Percentiles rank a stretch among this genome's conserved stretches.
Evolutionary conservation across 2,113 vertebrate genomes (phyloP).

Genomic region (Trochalopteron elliotii): DNA sequence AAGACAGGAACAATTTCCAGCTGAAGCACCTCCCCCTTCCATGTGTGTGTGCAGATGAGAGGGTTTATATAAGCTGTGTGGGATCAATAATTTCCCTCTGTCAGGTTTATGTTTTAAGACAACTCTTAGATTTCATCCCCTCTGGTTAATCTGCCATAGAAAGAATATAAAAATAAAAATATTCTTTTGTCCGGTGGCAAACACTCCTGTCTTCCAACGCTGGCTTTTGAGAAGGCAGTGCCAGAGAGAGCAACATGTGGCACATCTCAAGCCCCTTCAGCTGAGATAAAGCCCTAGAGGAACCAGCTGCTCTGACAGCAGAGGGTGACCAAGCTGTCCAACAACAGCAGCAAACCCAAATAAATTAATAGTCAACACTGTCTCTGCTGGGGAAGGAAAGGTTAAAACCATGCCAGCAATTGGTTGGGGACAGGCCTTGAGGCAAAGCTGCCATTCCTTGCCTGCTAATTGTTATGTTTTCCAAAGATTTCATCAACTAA

Average conservation of each 20-base stretch:
- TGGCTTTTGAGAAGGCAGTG: neutral
- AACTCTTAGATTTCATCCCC: neutral
- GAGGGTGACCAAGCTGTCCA: neutral
- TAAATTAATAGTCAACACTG: neutral
- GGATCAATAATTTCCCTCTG: constrained; percentile 36
- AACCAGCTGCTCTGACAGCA: neutral
- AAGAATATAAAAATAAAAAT: neutral
- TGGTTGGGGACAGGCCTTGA: neutral
- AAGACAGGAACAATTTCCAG: constrained; percentile 43
- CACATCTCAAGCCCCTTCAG: neutral
- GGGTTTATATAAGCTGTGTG: constrained; percentile 23
- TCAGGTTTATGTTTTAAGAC: constrained; percentile 31
- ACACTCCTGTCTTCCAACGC: neutral
- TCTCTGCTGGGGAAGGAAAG: neutral
- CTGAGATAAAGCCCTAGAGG: neutral
- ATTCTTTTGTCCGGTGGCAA: neutral
- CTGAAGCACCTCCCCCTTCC: constrained; percentile 10
- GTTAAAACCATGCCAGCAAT: neutral
- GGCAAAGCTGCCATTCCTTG: neutral
- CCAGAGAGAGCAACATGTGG: neutral
- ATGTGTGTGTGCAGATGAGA: neutral
- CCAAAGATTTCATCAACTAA: constrained; percentile 39
- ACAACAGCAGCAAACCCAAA: neutral
- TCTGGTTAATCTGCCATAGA: neutral
- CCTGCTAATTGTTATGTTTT: constrained; percentile 35